These are phyloP conservation scores for Prietella phreatophila DNA, from an alignment of 2,113 vertebrate genomes.

Conservation along the genomic window DNA sequence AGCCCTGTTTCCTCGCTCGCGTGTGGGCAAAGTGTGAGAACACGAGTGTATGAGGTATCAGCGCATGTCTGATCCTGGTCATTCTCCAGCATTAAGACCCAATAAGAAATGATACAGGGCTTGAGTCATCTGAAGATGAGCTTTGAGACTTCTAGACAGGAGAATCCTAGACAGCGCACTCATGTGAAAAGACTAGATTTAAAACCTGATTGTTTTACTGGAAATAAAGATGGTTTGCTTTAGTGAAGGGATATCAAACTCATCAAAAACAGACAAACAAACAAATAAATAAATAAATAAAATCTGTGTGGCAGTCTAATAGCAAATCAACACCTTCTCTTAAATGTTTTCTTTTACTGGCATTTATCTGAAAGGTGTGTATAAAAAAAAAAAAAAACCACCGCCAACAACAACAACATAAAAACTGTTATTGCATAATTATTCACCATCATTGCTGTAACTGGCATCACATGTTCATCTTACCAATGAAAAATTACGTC, in stretches of 20 bases:
- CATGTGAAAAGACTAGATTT: neutral
- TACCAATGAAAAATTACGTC: neutral
- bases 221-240: neutral
- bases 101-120: neutral
- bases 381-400: neutral
- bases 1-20: neutral
- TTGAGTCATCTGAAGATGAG: neutral
- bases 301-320: neutral
- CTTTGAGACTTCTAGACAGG: neutral
- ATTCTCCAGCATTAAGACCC: neutral
- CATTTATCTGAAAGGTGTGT: neutral
- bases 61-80: neutral
- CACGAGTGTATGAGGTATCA: neutral
- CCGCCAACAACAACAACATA: neutral
- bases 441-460: neutral
- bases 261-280: neutral
- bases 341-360: neutral
- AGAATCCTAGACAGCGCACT: neutral
- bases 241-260: neutral
- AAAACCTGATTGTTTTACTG: neutral
- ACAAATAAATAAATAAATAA: neutral
- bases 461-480: neutral
- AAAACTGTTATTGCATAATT: neutral
- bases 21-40: neutral
- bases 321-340: neutral